A percentile compares a stretch with the other conserved stretches of the same genome.
phyloP scores from a whole-genome alignment of 1,140 invertebrate genomes.

The Ceratoteleas bidentatus region DNA sequence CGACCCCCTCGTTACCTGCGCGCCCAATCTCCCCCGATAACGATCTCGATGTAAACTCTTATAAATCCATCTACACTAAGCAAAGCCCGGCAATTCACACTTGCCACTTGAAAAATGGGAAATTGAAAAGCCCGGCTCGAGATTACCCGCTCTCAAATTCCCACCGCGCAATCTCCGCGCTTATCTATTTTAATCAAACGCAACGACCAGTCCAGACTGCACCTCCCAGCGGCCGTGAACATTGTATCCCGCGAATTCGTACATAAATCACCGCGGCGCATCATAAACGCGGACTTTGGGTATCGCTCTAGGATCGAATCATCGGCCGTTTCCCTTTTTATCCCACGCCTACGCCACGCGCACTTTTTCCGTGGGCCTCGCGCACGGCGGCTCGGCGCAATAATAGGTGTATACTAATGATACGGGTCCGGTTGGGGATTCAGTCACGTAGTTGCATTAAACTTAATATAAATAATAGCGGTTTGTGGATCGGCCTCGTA shows the following conservation, averaged over 20 bases:
- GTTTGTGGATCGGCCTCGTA: slow-evolving; percentile 80
- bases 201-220: too few species aligned
- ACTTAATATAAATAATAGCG: slow-evolving; percentile 83
- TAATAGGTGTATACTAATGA: slow-evolving; percentile 82
- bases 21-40: too few species aligned
- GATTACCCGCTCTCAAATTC: slow-evolving; percentile 35
- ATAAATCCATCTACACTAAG: too few species aligned
- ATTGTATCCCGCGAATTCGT: slow-evolving; percentile 59
- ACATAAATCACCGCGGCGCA: slow-evolving; percentile 52
- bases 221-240: too few species aligned
- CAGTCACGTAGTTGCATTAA: slow-evolving; percentile 82
- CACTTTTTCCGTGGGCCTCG: slow-evolving; percentile 28
- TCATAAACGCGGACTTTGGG: slow-evolving; percentile 56
- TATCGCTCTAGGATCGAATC: slow-evolving; percentile 52
- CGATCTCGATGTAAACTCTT: too few species aligned
- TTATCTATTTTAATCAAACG: slow-evolving; percentile 59
- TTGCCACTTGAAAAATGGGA: slow-evolving; percentile 20
- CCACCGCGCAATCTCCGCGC: slow-evolving; percentile 21
- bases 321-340: slow-evolving; percentile 41
- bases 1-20: too few species aligned
- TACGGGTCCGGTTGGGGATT: slow-evolving; percentile 76
- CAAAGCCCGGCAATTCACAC: slow-evolving; percentile 40
- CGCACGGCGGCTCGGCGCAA: slow-evolving; percentile 72
- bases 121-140: slow-evolving; percentile 37
- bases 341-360: slow-evolving; percentile 61